Percentiles rank a stretch among this genome's conserved stretches.
Evolutionary conservation across 2,888 invertebrate genomes (phyloP).

Genomic region (Mystacides longicornis): DNA sequence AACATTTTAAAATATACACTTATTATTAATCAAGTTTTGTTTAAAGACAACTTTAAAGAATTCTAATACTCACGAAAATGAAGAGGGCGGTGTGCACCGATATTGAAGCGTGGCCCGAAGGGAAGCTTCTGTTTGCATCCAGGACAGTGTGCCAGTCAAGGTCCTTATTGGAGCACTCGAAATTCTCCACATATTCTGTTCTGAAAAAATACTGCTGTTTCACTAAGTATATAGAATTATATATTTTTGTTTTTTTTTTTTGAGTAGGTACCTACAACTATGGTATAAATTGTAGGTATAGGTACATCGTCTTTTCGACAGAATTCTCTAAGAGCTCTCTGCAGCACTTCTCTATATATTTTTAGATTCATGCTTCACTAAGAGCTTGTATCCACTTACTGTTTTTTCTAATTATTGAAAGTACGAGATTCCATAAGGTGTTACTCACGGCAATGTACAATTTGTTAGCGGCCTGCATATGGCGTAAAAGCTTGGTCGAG

Average conservation of each 20-base stretch:
- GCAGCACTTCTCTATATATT: too few species aligned
- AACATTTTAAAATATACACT: background rate
- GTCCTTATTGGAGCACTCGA: conserved; percentile 56
- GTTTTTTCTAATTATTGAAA: too few species aligned
- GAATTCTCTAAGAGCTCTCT: too few species aligned
- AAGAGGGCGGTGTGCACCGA: conserved; percentile 61
- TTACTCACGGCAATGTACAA: background rate
- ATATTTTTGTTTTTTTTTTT: too few species aligned
- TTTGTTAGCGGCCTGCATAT: background rate
- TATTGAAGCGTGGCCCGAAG: conserved; percentile 69
- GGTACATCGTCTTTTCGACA: too few species aligned
- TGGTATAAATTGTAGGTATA: too few species aligned
- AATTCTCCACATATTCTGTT: conserved; percentile 47
- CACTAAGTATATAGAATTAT: too few species aligned
- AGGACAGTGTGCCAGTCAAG: conserved; percentile 42
- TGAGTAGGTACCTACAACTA: too few species aligned
- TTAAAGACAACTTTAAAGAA: background rate
- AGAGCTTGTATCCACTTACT: too few species aligned
- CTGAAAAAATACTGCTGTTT: background rate
- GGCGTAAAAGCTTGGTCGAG: background rate
- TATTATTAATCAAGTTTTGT: background rate
- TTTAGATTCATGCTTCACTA: too few species aligned
- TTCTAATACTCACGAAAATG: conserved; percentile 46
- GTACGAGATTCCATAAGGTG: background rate
- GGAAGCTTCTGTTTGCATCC: conserved; percentile 62